A percentile compares a stretch with the other conserved stretches of the same genome.
phyloP scores from a whole-genome alignment of 2,113 vertebrate genomes.

The Lophochroa leadbeateri region DNA sequence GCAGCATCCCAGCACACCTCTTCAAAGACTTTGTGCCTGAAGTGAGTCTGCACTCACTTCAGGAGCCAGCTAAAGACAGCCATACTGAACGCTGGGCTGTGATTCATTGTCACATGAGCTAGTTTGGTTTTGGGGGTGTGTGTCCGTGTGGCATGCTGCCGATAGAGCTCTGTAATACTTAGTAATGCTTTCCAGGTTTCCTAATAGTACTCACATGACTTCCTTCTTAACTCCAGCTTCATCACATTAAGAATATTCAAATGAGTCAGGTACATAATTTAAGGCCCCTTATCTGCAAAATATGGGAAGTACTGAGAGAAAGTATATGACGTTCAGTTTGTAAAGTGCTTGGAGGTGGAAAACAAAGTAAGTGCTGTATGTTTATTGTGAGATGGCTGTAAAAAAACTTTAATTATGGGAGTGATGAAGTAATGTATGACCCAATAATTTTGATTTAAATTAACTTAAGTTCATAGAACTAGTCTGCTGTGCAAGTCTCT shows the following conservation, averaged over 20 bases:
- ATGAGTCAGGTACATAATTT: not conserved
- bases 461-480: not conserved
- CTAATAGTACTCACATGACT: not conserved
- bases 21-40: not conserved
- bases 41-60: not conserved
- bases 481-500: not conserved
- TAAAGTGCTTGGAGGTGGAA: not conserved
- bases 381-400: not conserved
- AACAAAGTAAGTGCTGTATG: not conserved
- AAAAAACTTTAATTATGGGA: not conserved
- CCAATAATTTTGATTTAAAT: not conserved
- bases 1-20: not conserved
- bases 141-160: not conserved
- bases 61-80: not conserved
- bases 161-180: not conserved
- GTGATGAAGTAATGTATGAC: not conserved
- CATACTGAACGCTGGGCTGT: not conserved
- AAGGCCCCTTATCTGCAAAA: not conserved
- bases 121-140: not conserved
- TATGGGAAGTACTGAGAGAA: not conserved
- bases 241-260: not conserved
- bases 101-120: conserved; percentile 8
- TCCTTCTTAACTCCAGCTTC: not conserved
- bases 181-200: not conserved
- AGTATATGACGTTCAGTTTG: not conserved